Evolutionary conservation across 2,113 vertebrate genomes (phyloP).

Genomic region (Tyto alba): DNA sequence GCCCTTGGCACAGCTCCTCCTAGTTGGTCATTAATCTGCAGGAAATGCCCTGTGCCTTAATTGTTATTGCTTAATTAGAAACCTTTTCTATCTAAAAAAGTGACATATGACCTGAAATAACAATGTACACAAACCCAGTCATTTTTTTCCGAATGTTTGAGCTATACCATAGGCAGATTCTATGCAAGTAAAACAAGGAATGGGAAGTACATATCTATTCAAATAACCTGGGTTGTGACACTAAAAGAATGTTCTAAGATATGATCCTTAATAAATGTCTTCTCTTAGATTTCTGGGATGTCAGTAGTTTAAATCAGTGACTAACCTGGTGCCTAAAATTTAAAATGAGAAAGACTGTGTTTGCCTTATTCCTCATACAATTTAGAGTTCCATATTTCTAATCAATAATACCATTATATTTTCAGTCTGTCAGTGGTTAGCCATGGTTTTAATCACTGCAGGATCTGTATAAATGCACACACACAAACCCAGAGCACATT

Average conservation of each 20-base stretch:
- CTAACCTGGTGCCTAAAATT: background rate
- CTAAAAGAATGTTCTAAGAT: background rate
- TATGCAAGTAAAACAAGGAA: background rate
- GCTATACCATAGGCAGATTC: background rate
- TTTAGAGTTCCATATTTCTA: background rate
- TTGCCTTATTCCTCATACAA: background rate
- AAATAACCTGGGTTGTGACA: background rate
- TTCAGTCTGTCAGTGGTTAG: background rate
- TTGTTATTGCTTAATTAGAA: constrained; percentile 65
- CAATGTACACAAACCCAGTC: background rate
- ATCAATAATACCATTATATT: background rate
- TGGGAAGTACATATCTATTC: background rate
- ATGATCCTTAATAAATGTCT: background rate
- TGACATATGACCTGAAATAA: constrained; percentile 43
- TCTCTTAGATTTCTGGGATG: background rate
- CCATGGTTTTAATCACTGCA: background rate
- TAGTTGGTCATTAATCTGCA: constrained; percentile 49
- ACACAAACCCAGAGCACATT: background rate
- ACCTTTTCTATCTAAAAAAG: constrained; percentile 23
- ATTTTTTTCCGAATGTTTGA: background rate
- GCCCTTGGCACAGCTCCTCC: constrained; percentile 10
- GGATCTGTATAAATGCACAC: background rate
- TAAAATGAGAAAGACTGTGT: background rate
- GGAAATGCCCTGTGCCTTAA: constrained; percentile 40
- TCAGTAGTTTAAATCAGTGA: background rate